Conservation (phyloP, 1,140 invertebrate species). For the Philopotamus ludificatus region DNA sequence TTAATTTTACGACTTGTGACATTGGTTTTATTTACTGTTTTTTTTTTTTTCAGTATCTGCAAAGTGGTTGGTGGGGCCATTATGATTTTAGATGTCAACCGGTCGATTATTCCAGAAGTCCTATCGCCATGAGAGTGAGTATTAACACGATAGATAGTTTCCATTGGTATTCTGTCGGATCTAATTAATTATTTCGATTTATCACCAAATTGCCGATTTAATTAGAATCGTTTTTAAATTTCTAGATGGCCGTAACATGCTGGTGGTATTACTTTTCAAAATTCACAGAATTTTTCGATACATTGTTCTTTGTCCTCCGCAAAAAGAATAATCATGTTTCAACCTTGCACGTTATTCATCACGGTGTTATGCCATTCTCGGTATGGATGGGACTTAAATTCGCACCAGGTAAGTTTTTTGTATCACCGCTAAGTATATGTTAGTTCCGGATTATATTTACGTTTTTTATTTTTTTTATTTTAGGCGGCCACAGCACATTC, state of each 20-base stretch:
- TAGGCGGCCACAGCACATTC: constrained; percentile 90
- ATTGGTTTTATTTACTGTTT: too few relatives aligned
- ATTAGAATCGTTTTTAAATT: constrained; percentile 23
- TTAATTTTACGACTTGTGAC: too few relatives aligned
- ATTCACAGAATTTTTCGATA: constrained; percentile 96
- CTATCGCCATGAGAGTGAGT: constrained; percentile 82
- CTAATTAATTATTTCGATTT: too few relatives aligned
- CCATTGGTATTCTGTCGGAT: too few relatives aligned
- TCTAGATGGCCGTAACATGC: constrained; percentile 85
- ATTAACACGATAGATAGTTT: too few relatives aligned
- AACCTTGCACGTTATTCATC: constrained; percentile 92
- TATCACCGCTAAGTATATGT: not conserved
- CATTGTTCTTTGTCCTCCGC: constrained; percentile 86
- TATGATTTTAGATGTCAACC: constrained; percentile 94
- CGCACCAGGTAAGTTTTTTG: constrained; percentile 66
- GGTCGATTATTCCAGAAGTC: constrained; percentile 84
- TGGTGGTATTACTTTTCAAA: constrained; percentile 99
- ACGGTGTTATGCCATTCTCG: constrained; percentile 92
- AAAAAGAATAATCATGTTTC: constrained; percentile 93
- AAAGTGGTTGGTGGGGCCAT: constrained; percentile 81
- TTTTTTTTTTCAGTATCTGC: constrained; percentile 67
- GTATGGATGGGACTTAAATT: constrained; percentile 97
- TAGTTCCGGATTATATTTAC: not conserved
- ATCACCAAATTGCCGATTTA: too few relatives aligned
- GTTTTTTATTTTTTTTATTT: constrained; percentile 41